Base-by-base conservation (phyloP, 2,888 invertebrate genomes). In the Hypselothyrea guttata region DNA sequence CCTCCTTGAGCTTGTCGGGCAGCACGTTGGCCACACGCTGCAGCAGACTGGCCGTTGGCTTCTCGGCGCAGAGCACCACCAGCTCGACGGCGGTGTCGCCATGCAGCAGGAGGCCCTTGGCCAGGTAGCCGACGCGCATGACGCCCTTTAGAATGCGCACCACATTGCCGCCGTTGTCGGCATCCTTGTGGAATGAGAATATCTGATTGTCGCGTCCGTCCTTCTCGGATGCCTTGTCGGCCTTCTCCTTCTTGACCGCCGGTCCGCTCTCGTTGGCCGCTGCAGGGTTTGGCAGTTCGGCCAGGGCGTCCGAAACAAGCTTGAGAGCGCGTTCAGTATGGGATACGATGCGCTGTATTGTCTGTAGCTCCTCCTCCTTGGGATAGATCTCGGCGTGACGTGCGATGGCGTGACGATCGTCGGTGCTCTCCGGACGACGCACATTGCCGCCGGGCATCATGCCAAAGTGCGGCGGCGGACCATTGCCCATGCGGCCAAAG, bases 331-430 rank as follows among this genome's bases (percentile, higher is more conserved):
- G 94, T 91, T 99, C 99, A 12, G 97, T 96, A 88, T 97, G 95
- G 2, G 96, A 95, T 9, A 98, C 98, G 72, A 96, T 95, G 83
- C 95, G 95, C 90, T 98, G 98, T 57, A 98, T 96, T 53, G 94
- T 93, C 89, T 95, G 94, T 68, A 97, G 91, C 91, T 98, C 97
- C 77, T 94, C 94, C 90, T 98, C 98, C 84, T 94, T 93, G 0
- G 98, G 98, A 91, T 98, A 98, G 81, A 99, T 97, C 68, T 95
- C 95, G 0, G 96, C 94, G 90, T 99, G 98, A 84, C 96, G 95
- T 46, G 96, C 95, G 89, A 97, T 93, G 56, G 98, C 97, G 91
- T 98, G 98, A 7, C 97, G 94, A 91, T 99, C 99, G 91, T 99
- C 98, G 12, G 95, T 94, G n/a, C 97, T 96, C 90, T 98, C 98